A percentile compares a stretch with the other conserved stretches of the same genome.
Conservation (phyloP, 2,888 invertebrate species). For the Watsonalla binaria region DNA sequence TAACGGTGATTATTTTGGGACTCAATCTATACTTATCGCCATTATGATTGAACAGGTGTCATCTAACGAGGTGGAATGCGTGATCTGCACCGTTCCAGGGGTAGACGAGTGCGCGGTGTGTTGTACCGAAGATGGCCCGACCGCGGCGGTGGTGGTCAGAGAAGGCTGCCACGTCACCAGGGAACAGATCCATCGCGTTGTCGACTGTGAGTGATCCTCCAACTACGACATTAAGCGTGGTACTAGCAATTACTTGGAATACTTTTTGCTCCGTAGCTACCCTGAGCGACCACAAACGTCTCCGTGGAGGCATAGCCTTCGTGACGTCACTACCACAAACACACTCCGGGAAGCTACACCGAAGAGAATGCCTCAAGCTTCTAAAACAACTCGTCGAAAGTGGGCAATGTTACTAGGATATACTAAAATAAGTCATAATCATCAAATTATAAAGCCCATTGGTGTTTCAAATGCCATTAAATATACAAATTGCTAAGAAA, state of each 20-base stretch:
- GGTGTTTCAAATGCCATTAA: no score
- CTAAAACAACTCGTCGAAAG: conserved; percentile 20
- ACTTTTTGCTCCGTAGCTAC: conserved; percentile 20
- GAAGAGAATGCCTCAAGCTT: conserved; percentile 25
- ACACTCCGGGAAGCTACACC: conserved; percentile 40
- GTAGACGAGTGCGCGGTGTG: conserved; percentile 37
- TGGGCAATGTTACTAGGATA: conserved; percentile 9
- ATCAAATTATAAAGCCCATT: no score
- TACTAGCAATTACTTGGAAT: not conserved
- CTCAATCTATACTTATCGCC: no score
- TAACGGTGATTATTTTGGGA: no score
- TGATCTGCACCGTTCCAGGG: conserved; percentile 36
- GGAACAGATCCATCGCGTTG: conserved; percentile 28
- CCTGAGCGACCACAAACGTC: conserved; percentile 42
- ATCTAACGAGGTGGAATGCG: conserved; percentile 46
- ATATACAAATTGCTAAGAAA: no score
- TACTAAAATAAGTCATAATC: no score
- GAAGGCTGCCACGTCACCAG: conserved; percentile 13
- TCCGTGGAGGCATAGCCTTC: conserved; percentile 45
- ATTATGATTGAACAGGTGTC: conserved; percentile 27
- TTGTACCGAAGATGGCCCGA: conserved; percentile 31
- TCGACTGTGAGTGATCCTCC: conserved; percentile 28
- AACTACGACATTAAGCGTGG: no score
- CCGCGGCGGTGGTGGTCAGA: conserved; percentile 32
- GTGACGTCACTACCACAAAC: conserved; percentile 43